phyloP scores from a whole-genome alignment of 2,113 vertebrate species.

The Progne subis region DNA sequence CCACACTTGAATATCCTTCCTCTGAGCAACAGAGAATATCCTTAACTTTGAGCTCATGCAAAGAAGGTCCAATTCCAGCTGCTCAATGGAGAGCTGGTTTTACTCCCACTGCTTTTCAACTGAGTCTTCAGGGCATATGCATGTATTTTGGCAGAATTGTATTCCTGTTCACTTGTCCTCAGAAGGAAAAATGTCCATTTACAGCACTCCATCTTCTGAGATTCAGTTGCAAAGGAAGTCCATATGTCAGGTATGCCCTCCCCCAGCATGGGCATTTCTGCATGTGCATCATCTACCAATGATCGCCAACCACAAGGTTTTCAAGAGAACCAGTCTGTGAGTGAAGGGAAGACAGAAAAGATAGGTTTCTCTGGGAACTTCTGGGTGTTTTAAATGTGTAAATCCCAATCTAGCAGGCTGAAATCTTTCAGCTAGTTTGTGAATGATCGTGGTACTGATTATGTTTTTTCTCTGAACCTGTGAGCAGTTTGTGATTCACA shows the following conservation, averaged over 20 bases:
- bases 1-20: background rate
- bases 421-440: background rate
- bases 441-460: background rate
- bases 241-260: fast-evolving
- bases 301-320: background rate
- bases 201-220: background rate
- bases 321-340: background rate
- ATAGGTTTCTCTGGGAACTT: background rate
- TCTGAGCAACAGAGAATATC: background rate
- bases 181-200: background rate
- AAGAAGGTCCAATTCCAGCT: background rate
- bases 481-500: background rate
- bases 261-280: background rate
- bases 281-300: fast-evolving
- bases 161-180: background rate
- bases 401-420: background rate
- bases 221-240: background rate
- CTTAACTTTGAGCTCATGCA: background rate
- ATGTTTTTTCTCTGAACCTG: background rate
- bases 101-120: background rate
- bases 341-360: background rate
- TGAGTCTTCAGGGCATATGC: background rate
- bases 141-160: background rate
- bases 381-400: background rate
- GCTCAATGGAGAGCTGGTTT: background rate